A percentile compares a stretch with the other conserved stretches of the same genome.
phyloP scores from a whole-genome alignment of 2,888 invertebrate species.

The Tiliacea aurago region DNA sequence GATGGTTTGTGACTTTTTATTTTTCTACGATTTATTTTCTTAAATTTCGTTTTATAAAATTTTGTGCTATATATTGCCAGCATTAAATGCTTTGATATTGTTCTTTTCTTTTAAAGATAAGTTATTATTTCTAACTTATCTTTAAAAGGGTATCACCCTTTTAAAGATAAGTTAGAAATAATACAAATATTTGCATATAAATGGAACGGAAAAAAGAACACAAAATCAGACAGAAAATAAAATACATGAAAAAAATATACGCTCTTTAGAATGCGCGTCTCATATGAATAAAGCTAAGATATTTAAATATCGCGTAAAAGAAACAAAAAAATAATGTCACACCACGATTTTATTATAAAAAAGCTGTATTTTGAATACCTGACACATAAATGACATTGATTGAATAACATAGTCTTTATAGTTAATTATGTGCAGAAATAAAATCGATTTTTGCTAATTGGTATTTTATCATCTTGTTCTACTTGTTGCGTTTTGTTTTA shows the following conservation, averaged over 20 bases:
- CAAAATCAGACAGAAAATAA: too few relatives aligned
- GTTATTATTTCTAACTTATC: too few relatives aligned
- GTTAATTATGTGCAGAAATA: conserved; percentile 47
- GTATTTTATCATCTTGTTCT: conserved; percentile 56
- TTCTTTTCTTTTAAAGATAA: too few relatives aligned
- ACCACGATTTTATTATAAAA: conserved; percentile 18
- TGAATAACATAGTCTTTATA: conserved; percentile 48
- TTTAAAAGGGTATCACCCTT: too few relatives aligned
- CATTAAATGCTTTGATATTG: neutral
- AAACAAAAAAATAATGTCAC: neutral
- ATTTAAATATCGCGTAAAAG: neutral
- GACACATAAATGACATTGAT: conserved; percentile 49
- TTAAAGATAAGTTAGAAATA: too few relatives aligned
- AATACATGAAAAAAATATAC: too few relatives aligned
- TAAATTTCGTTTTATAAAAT: neutral
- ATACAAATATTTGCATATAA: neutral
- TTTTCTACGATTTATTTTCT: neutral
- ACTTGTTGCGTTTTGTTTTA: conserved; percentile 44
- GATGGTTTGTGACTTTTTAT: neutral
- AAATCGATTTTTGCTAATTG: conserved; percentile 57
- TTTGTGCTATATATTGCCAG: neutral
- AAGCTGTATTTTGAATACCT: conserved; percentile 4
- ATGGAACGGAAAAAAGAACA: neutral
- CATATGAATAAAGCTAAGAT: neutral
- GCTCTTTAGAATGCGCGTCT: neutral